Percentiles rank a stretch among this genome's conserved stretches.
These are phyloP conservation scores for Casuarius casuarius DNA, from an alignment of 2,113 vertebrate genomes.

Conservation along the genomic window DNA sequence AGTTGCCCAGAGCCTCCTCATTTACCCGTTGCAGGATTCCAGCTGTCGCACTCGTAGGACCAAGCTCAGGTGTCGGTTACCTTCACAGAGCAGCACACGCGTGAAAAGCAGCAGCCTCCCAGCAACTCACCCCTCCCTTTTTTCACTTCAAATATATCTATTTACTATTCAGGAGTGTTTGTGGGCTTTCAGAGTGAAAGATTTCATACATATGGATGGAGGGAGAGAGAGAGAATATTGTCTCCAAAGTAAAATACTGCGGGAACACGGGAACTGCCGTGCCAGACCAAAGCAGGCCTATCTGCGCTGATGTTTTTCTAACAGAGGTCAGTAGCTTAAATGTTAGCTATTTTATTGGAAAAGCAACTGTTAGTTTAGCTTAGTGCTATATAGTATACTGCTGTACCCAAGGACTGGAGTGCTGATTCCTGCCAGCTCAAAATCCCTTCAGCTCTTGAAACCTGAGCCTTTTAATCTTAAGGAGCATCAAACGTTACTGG, in stretches of 20 bases:
- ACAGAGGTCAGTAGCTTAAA: neutral
- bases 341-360: fast-evolving
- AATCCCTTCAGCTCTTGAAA: constrained; percentile 7
- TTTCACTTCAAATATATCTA: neutral
- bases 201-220: neutral
- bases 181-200: neutral
- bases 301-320: neutral
- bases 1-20: neutral
- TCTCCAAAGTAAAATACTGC: neutral
- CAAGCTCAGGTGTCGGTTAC: neutral
- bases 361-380: neutral
- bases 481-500: neutral
- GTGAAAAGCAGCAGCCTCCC: neutral
- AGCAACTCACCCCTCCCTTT: neutral
- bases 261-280: neutral
- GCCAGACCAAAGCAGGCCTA: fast-evolving
- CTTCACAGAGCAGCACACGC: neutral
- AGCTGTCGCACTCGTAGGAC: neutral
- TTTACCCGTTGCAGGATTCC: neutral
- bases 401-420: neutral
- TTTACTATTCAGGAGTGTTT: neutral
- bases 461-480: neutral
- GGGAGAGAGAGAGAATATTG: neutral
- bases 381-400: neutral
- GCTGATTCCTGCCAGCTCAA: neutral